A percentile compares a stretch with the other conserved stretches of the same genome.
Evolutionary conservation across 2,113 vertebrate species (phyloP).

Genomic region (Hippotragus niger): DNA sequence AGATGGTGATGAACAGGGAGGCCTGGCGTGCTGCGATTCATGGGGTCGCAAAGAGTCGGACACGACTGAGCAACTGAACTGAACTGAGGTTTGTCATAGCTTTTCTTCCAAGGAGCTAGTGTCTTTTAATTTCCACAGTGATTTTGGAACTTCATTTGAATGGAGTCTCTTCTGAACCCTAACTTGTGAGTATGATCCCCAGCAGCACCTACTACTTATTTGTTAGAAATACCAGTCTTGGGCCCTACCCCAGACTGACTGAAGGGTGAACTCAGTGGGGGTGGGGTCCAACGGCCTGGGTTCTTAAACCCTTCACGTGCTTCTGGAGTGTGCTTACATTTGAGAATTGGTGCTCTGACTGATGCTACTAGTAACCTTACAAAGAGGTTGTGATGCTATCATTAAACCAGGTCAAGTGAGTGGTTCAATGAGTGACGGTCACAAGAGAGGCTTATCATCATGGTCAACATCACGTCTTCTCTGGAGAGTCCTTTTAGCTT

Average conservation of each 20-base stretch:
- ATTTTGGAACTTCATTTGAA: not conserved
- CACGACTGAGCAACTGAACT: too few species aligned
- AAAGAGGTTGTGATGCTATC: not conserved
- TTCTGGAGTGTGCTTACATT: not conserved
- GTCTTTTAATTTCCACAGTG: not conserved
- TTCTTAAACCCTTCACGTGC: not conserved
- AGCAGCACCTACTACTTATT: not conserved
- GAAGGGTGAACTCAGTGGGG: not conserved
- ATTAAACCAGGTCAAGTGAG: not conserved
- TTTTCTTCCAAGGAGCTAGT: not conserved
- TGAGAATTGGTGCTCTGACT: not conserved
- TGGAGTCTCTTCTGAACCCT: not conserved
- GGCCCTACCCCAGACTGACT: not conserved
- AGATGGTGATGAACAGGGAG: too few species aligned
- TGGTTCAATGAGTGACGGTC: not conserved
- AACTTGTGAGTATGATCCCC: not conserved
- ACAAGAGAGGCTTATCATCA: not conserved
- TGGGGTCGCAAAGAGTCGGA: too few species aligned
- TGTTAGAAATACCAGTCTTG: not conserved
- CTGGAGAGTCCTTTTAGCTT: not conserved
- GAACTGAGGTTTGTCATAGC: not conserved
- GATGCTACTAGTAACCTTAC: not conserved
- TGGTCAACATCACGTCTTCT: not conserved
- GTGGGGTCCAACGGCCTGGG: not conserved
- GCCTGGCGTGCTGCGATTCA: too few species aligned